Conservation (phyloP, 2,113 vertebrate genomes). For the Prietella phreatophila region DNA sequence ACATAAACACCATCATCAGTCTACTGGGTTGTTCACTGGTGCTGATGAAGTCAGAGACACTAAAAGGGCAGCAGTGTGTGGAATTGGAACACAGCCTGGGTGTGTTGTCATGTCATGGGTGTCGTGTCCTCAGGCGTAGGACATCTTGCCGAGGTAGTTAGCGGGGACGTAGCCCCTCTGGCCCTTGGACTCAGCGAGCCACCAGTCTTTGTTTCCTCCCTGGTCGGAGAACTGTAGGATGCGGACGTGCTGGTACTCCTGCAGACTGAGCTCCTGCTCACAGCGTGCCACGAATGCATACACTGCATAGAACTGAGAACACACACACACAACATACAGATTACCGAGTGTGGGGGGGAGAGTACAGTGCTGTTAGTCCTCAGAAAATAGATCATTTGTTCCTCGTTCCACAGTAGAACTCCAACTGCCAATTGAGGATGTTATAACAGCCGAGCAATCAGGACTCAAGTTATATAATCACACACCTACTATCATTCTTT, state of each 20-base stretch:
- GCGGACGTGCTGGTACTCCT: slow-evolving; percentile 87
- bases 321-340: not conserved
- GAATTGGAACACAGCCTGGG: not conserved
- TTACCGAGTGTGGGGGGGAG: not conserved
- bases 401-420: not conserved
- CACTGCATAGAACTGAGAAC: slow-evolving; percentile 88
- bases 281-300: slow-evolving; percentile 91
- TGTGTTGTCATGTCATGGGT: not conserved
- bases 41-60: not conserved
- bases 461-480: not conserved
- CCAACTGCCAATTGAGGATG: not conserved
- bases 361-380: not conserved
- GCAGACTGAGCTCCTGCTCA: slow-evolving; percentile 88
- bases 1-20: not conserved
- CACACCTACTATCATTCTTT: not conserved
- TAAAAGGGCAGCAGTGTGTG: not conserved
- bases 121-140: slow-evolving; percentile 78
- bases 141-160: slow-evolving; percentile 96
- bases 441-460: not conserved
- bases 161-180: slow-evolving; percentile 92
- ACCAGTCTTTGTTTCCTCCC: slow-evolving; percentile 95
- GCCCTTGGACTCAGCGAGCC: slow-evolving; percentile 90
- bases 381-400: not conserved
- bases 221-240: slow-evolving; percentile 88
- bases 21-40: not conserved